These are phyloP conservation scores for Melikaiella ostensackeni DNA, from an alignment of 2,888 invertebrate genomes.

Conservation along the genomic window DNA sequence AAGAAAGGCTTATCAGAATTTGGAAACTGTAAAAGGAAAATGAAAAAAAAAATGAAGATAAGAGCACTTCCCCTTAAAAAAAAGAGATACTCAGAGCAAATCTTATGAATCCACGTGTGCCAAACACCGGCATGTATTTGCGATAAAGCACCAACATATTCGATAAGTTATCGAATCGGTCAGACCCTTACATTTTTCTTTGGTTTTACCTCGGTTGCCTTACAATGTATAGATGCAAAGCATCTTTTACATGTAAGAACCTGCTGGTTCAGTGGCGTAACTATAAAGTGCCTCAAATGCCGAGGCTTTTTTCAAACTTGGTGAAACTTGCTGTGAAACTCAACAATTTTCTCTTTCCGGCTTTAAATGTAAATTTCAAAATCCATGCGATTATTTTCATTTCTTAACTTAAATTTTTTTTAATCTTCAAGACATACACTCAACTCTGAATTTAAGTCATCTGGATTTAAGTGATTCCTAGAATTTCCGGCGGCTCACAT, in stretches of 20 bases:
- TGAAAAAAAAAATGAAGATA: background rate
- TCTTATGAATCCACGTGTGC: slow-evolving; percentile 23
- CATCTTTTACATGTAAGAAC: slow-evolving; percentile 20
- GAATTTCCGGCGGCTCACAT: too few relatives aligned
- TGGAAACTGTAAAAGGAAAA: background rate
- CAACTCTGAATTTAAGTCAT: too few relatives aligned
- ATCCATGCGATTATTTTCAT: too few relatives aligned
- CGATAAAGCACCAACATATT: slow-evolving; percentile 35
- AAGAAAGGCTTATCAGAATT: background rate
- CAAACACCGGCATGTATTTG: slow-evolving; percentile 32
- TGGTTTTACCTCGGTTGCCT: slow-evolving; percentile 5
- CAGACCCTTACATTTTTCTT: slow-evolving; percentile 25
- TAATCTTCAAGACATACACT: too few relatives aligned
- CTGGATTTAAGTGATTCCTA: too few relatives aligned
- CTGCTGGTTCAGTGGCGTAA: slow-evolving; percentile 25
- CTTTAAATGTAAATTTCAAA: background rate
- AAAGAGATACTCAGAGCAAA: slow-evolving; percentile 15
- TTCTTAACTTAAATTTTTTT: too few relatives aligned
- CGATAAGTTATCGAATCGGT: slow-evolving; percentile 38
- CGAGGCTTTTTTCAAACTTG: slow-evolving; percentile 3
- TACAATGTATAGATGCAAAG: slow-evolving; percentile 35
- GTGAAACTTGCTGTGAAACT: background rate
- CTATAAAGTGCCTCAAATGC: background rate
- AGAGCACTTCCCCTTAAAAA: slow-evolving; percentile 9
- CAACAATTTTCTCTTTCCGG: background rate